phyloP scores from a whole-genome alignment of 2,888 invertebrate species.

The Tetramorium bicarinatum region DNA sequence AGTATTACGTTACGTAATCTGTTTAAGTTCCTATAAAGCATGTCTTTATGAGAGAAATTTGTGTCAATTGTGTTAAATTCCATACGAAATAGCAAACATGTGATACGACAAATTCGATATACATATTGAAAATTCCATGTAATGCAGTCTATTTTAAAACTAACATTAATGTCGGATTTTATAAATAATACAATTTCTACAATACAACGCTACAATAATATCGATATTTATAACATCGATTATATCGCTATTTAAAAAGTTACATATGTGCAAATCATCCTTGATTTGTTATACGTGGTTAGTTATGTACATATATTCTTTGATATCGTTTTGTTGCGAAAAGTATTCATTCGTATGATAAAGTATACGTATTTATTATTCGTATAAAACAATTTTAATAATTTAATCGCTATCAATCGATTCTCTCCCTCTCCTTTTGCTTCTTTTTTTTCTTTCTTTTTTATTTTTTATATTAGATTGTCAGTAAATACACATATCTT shows the following conservation, averaged over 20 bases:
- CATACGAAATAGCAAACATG: not conserved
- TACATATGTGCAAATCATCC: not conserved
- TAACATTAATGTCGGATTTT: not conserved
- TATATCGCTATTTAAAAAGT: not conserved
- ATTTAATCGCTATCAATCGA: constrained; percentile 1
- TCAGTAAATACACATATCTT: constrained; percentile 2
- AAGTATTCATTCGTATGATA: not conserved
- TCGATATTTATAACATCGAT: not conserved
- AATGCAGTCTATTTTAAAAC: not conserved
- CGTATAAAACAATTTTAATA: constrained; percentile 3
- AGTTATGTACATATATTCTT: constrained; percentile 21
- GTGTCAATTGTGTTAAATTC: not conserved
- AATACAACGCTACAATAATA: not conserved
- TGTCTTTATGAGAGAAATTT: not conserved
- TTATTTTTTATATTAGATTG: not conserved
- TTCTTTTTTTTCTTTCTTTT: not conserved
- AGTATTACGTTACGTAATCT: no score
- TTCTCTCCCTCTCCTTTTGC: not conserved
- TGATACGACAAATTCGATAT: not conserved
- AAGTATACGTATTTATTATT: constrained; percentile 1
- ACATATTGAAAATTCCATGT: not conserved
- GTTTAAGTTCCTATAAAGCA: not conserved
- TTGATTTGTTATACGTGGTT: constrained; percentile 12
- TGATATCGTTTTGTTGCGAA: not conserved
- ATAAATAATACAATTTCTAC: not conserved